Base-by-base conservation (phyloP, 37 sponge, comb jelly and placozoan species). In the Cliona cf. orientalis region DNA sequence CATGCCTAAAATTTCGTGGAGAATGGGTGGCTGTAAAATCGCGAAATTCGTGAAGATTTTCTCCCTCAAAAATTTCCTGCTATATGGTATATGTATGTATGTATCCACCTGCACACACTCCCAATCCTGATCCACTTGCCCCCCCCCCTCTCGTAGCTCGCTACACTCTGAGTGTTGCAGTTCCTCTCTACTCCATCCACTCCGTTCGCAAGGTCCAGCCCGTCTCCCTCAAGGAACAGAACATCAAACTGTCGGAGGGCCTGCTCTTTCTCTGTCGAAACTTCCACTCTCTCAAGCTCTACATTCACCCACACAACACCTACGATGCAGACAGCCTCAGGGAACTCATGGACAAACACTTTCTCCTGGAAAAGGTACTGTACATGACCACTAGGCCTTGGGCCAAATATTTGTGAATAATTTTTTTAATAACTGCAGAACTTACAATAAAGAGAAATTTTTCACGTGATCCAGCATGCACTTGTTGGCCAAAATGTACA, bases 301-400 rank as follows among this genome's bases (percentile, higher is more conserved):
- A 79, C 73, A 42, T 92, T 28, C 92, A 92, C 43, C 79, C 84
- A 44, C 78, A 87, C 61, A 92, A 92, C 73, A 87, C 87, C 0
- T 86, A 86, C 35, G 87, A 86, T 67, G 71, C 88, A 33, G 84
- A 83, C 4, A 33, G 71, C 33, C 67, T 92, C 38, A 87, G 75
- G 71, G 80, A 92, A 53, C 71, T 87, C 7, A 39, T 92, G 5
- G 92, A 92, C 78, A 80, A 69, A 45, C 35, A 72, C 14, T 41
- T 92, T 26, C 23, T 77, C 4, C 36, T 57, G 25, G 57, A 69
- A 7, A 72, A 58, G 77, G 91, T 91, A 70, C 46, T n/a, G n/a
- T n/a, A n/a, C n/a, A n/a, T n/a, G n/a, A n/a, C n/a, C n/a, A n/a
- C n/a, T n/a, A n/a, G n/a, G n/a, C n/a, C n/a, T n/a, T n/a, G n/a